Conservation (phyloP, 2,888 invertebrate genomes). For the Temnothorax rugatulus region DNA sequence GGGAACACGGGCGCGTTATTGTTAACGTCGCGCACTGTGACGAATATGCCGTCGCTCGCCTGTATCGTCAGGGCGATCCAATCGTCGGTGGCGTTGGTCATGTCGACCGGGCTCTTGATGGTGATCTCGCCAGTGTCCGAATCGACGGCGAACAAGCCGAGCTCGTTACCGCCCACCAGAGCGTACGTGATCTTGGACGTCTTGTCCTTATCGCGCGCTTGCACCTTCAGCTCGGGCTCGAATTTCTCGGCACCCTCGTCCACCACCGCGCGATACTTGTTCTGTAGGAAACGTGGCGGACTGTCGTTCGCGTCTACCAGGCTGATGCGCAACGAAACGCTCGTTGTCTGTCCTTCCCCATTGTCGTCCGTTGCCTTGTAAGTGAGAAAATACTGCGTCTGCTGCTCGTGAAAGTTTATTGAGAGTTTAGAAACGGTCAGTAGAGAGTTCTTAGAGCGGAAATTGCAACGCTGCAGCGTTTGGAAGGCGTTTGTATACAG, state of each 20-base stretch:
- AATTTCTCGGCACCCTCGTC: conserved; percentile 95
- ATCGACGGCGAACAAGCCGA: conserved; percentile 91
- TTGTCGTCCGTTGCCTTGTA: conserved; percentile 95
- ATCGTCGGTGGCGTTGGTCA: conserved; percentile 88
- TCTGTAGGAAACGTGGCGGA: conserved; percentile 93
- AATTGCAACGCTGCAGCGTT: too few relatives aligned
- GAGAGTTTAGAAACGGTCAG: too few relatives aligned
- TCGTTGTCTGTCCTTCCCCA: conserved; percentile 92
- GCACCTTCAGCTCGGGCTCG: conserved; percentile 91
- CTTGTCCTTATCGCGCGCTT: conserved; percentile 93
- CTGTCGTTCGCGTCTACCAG: conserved; percentile 96
- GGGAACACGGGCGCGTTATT: conserved; percentile 95
- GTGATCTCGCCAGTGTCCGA: conserved; percentile 90
- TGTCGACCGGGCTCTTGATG: conserved; percentile 87
- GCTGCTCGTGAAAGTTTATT: too few relatives aligned
- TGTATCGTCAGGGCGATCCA: conserved; percentile 89
- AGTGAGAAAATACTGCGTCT: conserved; percentile 93
- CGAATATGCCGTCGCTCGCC: conserved; percentile 93
- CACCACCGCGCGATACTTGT: conserved; percentile 92
- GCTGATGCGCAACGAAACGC: conserved; percentile 93
- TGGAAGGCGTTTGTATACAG: too few relatives aligned
- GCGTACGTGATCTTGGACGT: conserved; percentile 93
- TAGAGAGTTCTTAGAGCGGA: too few relatives aligned
- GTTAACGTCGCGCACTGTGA: conserved; percentile 94
- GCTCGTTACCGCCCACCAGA: conserved; percentile 89